Percentiles rank a stretch among this genome's conserved stretches.
Evolutionary conservation across 1,140 invertebrate species (phyloP).

Genomic region (Wiebesia pumilae): DNA sequence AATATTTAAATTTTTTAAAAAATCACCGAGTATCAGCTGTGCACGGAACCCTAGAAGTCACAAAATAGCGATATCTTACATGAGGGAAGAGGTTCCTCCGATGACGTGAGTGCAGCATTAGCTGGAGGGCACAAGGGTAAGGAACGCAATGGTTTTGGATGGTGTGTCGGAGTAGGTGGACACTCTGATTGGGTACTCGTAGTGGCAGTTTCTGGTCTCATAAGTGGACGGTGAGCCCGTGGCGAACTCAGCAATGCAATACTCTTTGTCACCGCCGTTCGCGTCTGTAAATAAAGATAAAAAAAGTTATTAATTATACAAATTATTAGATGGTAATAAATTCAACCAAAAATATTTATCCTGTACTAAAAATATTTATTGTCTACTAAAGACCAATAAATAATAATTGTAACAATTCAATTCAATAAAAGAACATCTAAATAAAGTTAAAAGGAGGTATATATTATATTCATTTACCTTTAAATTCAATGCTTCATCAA

Average conservation of each 20-base stretch:
- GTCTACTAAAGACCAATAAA: too few species aligned
- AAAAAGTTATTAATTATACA: too few species aligned
- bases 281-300: conserved; percentile 55
- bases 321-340: too few species aligned
- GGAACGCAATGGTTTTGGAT: conserved; percentile 78
- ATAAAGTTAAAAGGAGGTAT: neutral
- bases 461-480: conserved; percentile 60
- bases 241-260: conserved; percentile 70
- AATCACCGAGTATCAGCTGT: neutral
- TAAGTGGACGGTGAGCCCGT: conserved; percentile 65
- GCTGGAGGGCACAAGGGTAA: conserved; percentile 83
- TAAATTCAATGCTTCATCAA: conserved; percentile 78
- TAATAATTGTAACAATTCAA: too few species aligned
- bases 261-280: conserved; percentile 72
- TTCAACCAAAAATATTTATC: too few species aligned
- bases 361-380: too few species aligned
- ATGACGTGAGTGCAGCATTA: conserved; percentile 83
- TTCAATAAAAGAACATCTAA: too few species aligned
- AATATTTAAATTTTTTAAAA: neutral
- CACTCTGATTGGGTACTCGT: conserved; percentile 76
- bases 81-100: conserved; percentile 90
- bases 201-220: conserved; percentile 62
- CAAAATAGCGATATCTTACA: conserved; percentile 75
- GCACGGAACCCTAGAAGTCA: neutral
- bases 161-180: conserved; percentile 89